Evolutionary conservation across 1,140 invertebrate genomes (phyloP), one percentile per base, ranked within the genome.

Genomic region (Bombyx mandarina): DNA sequence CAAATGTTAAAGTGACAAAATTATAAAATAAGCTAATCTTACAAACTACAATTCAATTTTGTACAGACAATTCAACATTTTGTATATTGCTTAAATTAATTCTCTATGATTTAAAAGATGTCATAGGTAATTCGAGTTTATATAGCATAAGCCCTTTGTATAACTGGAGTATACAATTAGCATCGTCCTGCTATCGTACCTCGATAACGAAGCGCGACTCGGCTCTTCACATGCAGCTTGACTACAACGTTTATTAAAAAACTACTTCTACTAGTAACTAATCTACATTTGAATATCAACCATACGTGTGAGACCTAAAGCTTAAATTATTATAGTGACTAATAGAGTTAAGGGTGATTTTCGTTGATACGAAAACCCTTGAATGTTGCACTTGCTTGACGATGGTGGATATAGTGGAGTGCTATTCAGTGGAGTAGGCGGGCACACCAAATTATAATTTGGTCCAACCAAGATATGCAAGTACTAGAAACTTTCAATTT

Each of bases 201-300:
- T 63, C 72, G 69, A 79, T 83, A 83, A 82, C 77, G 81, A 82
- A 84, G 77, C 77, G 58, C 67, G 68, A 69, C 70, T 67, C 66
- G 75, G 72, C 80, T 78, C 61, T 66, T 68, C 67, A 68, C 69
- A 74, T 79, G 74, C 68, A 79, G 73, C 68, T 74, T 69, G 72
- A 75, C 64, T 76, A 63, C 60, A 49, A 52, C 43, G 58, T 67
- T 71, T 71, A 77, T 74, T 76, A 74, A 65, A 76, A 75, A 75
- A 10, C 43, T 51, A 9, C 42, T 58, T 55, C 62, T 53, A 70
- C 52, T 45, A 56, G 18, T 56, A 44, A 43, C 64, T 69, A 45
- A 51, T 46, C 46, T 55, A 46, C 57, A 62, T 18, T 49, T 9
- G 18, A 79, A 71, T 70, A 45, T 46, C 10, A 60, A 63, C 68